A percentile compares a stretch with the other conserved stretches of the same genome.
Evolutionary conservation across 2,113 vertebrate species (phyloP).

Genomic region (Phainopepla nitens): DNA sequence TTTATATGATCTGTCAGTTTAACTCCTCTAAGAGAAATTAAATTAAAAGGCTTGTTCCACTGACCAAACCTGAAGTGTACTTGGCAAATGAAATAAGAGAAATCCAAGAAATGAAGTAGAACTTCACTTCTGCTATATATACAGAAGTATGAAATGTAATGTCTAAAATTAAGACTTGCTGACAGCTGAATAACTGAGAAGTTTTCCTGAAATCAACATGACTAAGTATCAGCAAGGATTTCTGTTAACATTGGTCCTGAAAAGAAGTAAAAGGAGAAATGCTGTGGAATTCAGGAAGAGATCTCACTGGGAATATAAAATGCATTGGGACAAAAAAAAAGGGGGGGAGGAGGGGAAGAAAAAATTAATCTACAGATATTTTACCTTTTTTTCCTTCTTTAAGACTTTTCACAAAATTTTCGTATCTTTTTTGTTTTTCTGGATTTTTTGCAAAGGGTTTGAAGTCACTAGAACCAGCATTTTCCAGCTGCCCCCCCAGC

Average conservation of each 20-base stretch:
- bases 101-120: not conserved
- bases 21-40: not conserved
- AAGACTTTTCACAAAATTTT: constrained; percentile 80
- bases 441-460: constrained; percentile 87
- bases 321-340: accelerated
- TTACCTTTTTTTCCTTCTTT: constrained; percentile 83
- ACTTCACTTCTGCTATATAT: not conserved
- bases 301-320: not conserved
- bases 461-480: constrained; percentile 73
- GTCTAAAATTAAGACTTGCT: not conserved
- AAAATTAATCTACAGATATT: not conserved
- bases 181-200: not conserved
- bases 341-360: accelerated
- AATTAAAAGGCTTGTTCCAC: not conserved
- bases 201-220: not conserved
- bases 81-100: not conserved
- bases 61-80: not conserved
- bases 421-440: constrained; percentile 90
- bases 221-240: not conserved
- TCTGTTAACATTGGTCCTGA: not conserved
- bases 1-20: not conserved
- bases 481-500: not conserved
- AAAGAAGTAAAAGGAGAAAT: not conserved
- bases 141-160: not conserved
- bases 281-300: not conserved